These are phyloP conservation scores for Acanthosepion esculentum DNA, from an alignment of 2,888 invertebrate species.

Conservation along the genomic window DNA sequence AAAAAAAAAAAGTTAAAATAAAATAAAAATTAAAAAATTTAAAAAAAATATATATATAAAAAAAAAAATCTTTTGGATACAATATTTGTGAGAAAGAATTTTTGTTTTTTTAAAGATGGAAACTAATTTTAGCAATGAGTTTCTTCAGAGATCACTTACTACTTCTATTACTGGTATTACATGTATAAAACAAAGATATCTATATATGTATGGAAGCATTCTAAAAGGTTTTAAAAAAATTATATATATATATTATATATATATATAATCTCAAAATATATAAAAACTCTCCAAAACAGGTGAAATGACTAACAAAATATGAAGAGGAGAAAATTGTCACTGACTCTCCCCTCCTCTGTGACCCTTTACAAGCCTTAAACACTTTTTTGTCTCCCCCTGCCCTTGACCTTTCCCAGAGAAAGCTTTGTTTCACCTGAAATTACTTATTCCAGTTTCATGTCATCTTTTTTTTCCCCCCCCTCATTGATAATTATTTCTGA, in stretches of 20 bases:
- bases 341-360: not conserved
- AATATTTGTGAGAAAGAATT: not conserved
- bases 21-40: not conserved
- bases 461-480: not conserved
- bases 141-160: not conserved
- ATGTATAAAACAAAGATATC: slow-evolving; percentile 23
- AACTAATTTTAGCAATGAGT: not conserved
- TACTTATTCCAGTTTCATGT: not conserved
- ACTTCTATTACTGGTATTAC: not conserved
- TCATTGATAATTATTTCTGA: not conserved
- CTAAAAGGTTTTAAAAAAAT: not conserved
- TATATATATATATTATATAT: no score
- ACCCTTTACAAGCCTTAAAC: slow-evolving; percentile 7
- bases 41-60: not conserved
- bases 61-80: slow-evolving; percentile 9
- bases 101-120: not conserved
- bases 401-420: not conserved
- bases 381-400: not conserved
- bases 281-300: not conserved
- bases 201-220: not conserved
- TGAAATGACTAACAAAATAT: not conserved
- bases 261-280: not conserved
- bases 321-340: not conserved
- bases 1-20: not conserved
- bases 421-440: not conserved